A percentile compares a stretch with the other conserved stretches of the same genome.
These are phyloP conservation scores for Lepidothrix coronata DNA, from an alignment of 2,113 vertebrate genomes.

Conservation along the genomic window DNA sequence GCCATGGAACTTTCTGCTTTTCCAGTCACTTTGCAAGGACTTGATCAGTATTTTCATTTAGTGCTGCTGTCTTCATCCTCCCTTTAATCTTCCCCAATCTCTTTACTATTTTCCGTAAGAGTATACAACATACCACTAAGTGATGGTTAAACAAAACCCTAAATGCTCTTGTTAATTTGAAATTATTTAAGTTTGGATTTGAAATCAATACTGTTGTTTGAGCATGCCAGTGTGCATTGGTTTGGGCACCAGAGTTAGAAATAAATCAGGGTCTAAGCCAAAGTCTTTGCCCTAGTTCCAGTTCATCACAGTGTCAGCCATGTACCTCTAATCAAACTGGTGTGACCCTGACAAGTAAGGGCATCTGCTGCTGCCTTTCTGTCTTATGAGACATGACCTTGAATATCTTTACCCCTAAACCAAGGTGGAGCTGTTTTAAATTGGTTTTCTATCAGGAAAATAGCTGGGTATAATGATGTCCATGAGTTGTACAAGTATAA, in stretches of 20 bases:
- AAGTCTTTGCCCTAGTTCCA: neutral
- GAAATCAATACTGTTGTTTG: neutral
- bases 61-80: neutral
- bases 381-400: neutral
- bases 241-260: neutral
- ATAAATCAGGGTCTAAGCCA: neutral
- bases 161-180: neutral
- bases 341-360: neutral
- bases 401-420: neutral
- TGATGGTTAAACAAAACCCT: rapidly evolving
- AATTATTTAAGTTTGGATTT: neutral
- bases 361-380: neutral
- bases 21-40: neutral
- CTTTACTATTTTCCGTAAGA: neutral
- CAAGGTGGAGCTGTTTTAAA: neutral
- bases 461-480: neutral
- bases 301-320: neutral
- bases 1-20: neutral
- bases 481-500: neutral
- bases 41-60: neutral
- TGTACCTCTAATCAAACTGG: neutral
- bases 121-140: neutral
- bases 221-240: neutral
- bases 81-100: neutral
- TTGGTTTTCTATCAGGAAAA: neutral